Base-by-base conservation (phyloP, 2,113 vertebrate species). In the Formicarius rufipectus region DNA sequence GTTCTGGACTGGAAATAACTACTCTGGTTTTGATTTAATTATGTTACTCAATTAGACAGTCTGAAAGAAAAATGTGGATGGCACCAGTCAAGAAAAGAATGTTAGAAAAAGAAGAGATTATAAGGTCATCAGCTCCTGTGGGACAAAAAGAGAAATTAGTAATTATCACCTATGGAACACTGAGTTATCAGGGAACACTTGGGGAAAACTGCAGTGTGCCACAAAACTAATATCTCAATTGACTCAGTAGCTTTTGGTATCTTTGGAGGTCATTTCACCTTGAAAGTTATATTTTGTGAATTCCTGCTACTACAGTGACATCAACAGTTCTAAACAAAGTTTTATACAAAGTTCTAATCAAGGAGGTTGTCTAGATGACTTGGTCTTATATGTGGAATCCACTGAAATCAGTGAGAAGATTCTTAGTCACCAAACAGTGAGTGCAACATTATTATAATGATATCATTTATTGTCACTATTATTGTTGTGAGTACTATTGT, bases 141-240 rank as follows among this genome's bases (percentile, higher is more conserved):
- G 64, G 92, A 92, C 0, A 1, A 52, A 91, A 95, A 58, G 31
- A 73, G n/a, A 95, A 90, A 94, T 76, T 88, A 69, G 40, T 58
- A 91, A 93, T 95, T 93, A 85, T 73, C 92, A 91, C 80, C 62
- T 91, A 53, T 58, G 71, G 82, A 93, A 85, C 90, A 92, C 62
- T 66, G 63, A 91, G 75, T 80, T 94, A 83, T 66, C 8, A 4
- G 42, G 62, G 87, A 78, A 87, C 1, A 20, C 78, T 88, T 80
- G 78, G 92, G 59, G 21, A 85, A 85, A 93, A 53, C 13, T 64
- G 25, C 74, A 69, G 13, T 55, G 7, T 81, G 49, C 15, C 68
- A 69, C n/a, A 83, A 94, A 68, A 12, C 44, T 18, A 64, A 10
- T 58, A 85, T 37, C 74, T 92, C 85, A 66, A 20, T 80, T 94